Evolutionary conservation across 2,113 vertebrate genomes (phyloP), one percentile per base, ranked within the genome.

Genomic region (Lophotis ruficrista): DNA sequence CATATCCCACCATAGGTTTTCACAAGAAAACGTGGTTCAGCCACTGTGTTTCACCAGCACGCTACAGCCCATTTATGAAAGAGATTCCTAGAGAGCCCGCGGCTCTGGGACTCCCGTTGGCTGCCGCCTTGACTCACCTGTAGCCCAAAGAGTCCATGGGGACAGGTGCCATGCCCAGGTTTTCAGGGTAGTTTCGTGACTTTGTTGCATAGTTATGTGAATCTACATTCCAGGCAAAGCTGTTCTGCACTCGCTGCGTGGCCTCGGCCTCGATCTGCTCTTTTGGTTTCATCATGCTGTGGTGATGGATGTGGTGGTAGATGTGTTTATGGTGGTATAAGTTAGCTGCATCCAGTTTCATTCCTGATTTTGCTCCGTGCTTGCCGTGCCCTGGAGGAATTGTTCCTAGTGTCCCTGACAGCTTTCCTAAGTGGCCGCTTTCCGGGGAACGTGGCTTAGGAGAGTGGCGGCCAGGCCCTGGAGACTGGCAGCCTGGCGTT

Each of bases 401-500:
- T 4, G 96, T 94, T 78, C 96, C 97, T 2, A 98, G 91, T n/a
- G 97, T 84, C 33, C 97, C 97, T 31, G 93, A 21, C 62, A 98
- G 97, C 97, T 98, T 99, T 60, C 96, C 94, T 15, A 96, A 61
- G 2, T 98, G 96, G 50, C 98, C 96, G 1, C 98, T 98, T 14
- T 99, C 99, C 0, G 99, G 99, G 11, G 99, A 99, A 61, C 98
- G 98, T 7, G 98, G 98, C 94, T 99, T 99, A 12, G 99, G 99
- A 41, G 99, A 98, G 85, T 98, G 98, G 33, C 98, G 99, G 14
- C 99, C 99, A 0, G 99, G 98, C 7, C 99, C 98, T 0, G 99
- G 99, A 0, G 99, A 99, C 86, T 99, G 99, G 96, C 99, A 99
- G 75, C 99, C 99, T 0, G 99, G 99, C 0, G 99, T 99, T 97